Evolutionary conservation across 2,113 vertebrate genomes (phyloP).

Genomic region (Lasiurus cinereus): DNA sequence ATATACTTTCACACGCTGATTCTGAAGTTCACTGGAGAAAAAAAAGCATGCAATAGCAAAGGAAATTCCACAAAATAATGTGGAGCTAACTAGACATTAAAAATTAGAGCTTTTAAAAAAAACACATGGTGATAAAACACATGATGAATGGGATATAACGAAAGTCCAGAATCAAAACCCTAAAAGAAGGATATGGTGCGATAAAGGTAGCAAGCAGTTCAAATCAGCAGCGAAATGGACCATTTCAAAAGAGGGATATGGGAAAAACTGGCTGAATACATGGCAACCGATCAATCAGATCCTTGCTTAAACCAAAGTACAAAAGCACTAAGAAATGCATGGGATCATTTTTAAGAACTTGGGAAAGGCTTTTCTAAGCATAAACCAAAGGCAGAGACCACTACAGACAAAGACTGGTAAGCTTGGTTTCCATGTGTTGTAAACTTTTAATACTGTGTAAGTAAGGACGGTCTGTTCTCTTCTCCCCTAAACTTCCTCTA

Average conservation of each 20-base stretch:
- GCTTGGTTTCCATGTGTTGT: too few species aligned
- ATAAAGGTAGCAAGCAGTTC: not conserved
- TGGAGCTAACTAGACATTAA: not conserved
- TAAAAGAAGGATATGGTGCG: not conserved
- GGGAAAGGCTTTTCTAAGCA: constrained; percentile 19
- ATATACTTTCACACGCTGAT: not conserved
- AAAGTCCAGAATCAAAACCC: constrained; percentile 23
- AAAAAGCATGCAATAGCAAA: not conserved
- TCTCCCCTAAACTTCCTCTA: not conserved
- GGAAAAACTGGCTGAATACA: not conserved
- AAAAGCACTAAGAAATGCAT: not conserved
- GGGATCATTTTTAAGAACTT: constrained; percentile 49
- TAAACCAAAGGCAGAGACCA: constrained; percentile 6
- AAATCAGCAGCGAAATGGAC: constrained; percentile 10
- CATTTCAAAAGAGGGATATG: constrained; percentile 30
- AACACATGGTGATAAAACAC: not conserved
- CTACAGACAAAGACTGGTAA: not conserved
- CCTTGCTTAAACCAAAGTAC: constrained; percentile 45
- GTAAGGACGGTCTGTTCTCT: not conserved
- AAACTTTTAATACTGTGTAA: not conserved
- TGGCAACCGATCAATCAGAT: constrained; percentile 37
- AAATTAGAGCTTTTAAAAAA: constrained; percentile 35
- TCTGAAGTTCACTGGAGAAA: constrained; percentile 15
- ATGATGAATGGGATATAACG: not conserved
- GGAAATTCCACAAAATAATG: not conserved